phyloP scores from a whole-genome alignment of 2,113 vertebrate species.

The Delphinapterus leucas region DNA sequence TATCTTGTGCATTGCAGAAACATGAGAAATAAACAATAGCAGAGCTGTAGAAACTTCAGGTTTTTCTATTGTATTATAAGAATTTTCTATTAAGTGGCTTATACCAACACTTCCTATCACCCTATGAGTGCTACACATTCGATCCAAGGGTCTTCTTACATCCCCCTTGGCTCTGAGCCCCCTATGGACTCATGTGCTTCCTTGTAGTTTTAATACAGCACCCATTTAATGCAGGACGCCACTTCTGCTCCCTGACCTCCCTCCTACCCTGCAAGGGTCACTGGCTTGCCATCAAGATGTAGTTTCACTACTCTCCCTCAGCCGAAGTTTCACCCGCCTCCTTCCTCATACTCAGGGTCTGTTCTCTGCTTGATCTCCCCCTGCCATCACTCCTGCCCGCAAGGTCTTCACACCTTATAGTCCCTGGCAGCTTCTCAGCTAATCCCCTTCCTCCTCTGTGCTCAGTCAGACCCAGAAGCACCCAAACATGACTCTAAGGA shows the following conservation, averaged over 20 bases:
- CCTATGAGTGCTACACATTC: background rate
- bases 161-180: background rate
- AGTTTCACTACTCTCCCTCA: background rate
- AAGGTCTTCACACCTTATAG: no score
- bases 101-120: background rate
- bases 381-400: background rate
- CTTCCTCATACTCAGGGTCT: background rate
- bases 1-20: background rate
- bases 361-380: background rate
- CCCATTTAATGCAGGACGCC: background rate
- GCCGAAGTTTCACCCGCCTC: background rate
- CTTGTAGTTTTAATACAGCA: background rate
- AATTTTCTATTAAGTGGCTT: background rate
- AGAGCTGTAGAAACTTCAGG: background rate
- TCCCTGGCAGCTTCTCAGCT: background rate
- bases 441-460: background rate
- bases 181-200: background rate
- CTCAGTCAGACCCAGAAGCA: background rate
- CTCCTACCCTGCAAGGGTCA: background rate
- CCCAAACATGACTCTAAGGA: background rate
- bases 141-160: background rate
- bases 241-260: background rate
- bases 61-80: background rate
- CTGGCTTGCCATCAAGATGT: background rate
- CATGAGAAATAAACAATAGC: background rate